phyloP scores from a whole-genome alignment of 2,797 vertebrate species.

The Austrolebias charrua region DNA sequence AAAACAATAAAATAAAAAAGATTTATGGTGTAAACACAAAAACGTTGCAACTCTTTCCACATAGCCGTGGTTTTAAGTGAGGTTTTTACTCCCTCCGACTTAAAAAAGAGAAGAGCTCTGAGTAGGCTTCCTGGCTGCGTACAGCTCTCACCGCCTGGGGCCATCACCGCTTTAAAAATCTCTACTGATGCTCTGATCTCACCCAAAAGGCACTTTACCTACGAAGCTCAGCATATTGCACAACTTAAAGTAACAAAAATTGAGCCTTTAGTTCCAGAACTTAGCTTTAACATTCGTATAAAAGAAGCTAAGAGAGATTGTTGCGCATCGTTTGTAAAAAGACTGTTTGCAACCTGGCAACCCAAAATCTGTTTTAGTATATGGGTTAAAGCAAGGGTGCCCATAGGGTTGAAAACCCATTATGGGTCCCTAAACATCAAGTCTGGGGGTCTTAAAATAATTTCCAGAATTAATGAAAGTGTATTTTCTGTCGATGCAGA shows the following conservation, averaged over 20 bases:
- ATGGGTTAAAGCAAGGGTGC: background rate
- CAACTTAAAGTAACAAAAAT: slow-evolving; percentile 9
- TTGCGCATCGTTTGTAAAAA: background rate
- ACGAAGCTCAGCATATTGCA: slow-evolving; percentile 14
- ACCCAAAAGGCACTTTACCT: slow-evolving; percentile 15
- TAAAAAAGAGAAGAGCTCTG: slow-evolving; percentile 18
- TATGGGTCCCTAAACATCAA: too few species aligned
- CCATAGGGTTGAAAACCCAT: too few species aligned
- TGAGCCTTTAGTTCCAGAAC: background rate
- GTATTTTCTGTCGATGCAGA: too few species aligned
- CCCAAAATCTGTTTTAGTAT: background rate
- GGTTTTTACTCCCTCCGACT: slow-evolving; percentile 27
- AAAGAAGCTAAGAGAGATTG: background rate
- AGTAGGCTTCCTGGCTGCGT: slow-evolving; percentile 28
- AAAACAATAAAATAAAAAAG: slow-evolving; percentile 1
- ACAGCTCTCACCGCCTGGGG: slow-evolving; percentile 17
- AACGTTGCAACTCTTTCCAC: slow-evolving; percentile 1
- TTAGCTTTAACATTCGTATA: background rate
- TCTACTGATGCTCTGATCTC: slow-evolving; percentile 23
- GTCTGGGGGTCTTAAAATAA: too few species aligned
- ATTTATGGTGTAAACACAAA: slow-evolving; percentile 3
- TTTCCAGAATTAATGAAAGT: too few species aligned
- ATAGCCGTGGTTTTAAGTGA: slow-evolving; percentile 1
- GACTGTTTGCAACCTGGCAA: slow-evolving; percentile 6
- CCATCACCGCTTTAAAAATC: slow-evolving; percentile 30